These are phyloP conservation scores for Cylloceria caligata DNA, from an alignment of 2,888 invertebrate species.

Conservation along the genomic window DNA sequence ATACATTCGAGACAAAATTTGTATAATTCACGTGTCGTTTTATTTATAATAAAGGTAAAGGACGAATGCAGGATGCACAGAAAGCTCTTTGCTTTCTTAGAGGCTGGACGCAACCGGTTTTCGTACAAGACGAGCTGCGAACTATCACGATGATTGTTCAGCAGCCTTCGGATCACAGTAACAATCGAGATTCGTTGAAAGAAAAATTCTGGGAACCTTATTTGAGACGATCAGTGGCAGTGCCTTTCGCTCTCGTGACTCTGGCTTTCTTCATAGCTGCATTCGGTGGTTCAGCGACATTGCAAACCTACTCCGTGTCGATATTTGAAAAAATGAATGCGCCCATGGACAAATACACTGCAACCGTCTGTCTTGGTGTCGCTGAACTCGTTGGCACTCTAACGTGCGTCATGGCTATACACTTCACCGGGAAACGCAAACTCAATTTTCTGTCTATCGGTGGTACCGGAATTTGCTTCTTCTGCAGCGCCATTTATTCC, in stretches of 20 bases:
- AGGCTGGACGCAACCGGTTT: slow-evolving; percentile 89
- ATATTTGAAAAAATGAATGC: slow-evolving; percentile 90
- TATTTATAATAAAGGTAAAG: slow-evolving; percentile 83
- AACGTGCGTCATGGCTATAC: slow-evolving; percentile 89
- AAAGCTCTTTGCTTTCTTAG: slow-evolving; percentile 91
- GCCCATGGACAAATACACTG: slow-evolving; percentile 91
- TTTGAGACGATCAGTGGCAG: slow-evolving; percentile 87
- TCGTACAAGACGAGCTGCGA: slow-evolving; percentile 87
- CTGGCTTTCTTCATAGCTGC: slow-evolving; percentile 90
- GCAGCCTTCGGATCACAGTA: slow-evolving; percentile 72
- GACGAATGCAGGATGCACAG: slow-evolving; percentile 88
- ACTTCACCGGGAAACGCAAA: slow-evolving; percentile 90
- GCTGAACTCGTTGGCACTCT: slow-evolving; percentile 89
- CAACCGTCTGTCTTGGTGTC: slow-evolving; percentile 90
- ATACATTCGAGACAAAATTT: neutral
- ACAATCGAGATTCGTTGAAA: slow-evolving; percentile 45
- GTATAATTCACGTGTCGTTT: neutral
- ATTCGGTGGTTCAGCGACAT: slow-evolving; percentile 91
- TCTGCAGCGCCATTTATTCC: slow-evolving; percentile 87
- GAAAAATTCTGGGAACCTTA: slow-evolving; percentile 84
- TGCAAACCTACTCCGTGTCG: slow-evolving; percentile 91
- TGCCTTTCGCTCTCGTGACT: slow-evolving; percentile 89
- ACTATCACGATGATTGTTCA: slow-evolving; percentile 85
- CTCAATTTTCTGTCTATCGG: slow-evolving; percentile 89
- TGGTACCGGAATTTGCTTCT: slow-evolving; percentile 89